These are phyloP conservation scores for Corapipo altera DNA, from an alignment of 2,113 vertebrate species.

Conservation along the genomic window DNA sequence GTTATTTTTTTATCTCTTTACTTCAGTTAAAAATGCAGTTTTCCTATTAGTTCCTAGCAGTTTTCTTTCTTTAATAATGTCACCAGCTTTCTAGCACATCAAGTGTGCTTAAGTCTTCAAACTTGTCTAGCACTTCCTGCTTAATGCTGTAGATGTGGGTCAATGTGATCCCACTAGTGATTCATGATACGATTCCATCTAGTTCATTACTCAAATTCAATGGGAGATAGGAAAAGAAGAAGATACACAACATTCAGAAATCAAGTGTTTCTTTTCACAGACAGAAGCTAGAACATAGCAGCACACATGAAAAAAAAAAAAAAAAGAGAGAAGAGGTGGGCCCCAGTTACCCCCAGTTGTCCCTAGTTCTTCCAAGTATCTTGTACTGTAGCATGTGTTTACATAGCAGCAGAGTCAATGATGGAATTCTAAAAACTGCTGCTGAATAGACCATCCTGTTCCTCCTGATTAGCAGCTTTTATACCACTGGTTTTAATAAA, in stretches of 20 bases:
- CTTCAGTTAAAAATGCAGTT: neutral
- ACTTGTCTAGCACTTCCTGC: neutral
- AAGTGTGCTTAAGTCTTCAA: neutral
- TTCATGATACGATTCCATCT: neutral
- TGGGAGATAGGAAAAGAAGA: neutral
- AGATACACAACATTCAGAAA: neutral
- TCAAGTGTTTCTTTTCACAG: neutral
- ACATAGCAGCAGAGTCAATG: neutral
- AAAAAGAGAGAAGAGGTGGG: neutral
- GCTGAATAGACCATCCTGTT: neutral
- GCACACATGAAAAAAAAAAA: neutral
- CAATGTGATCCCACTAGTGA: neutral
- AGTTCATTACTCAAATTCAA: neutral
- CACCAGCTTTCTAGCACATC: neutral
- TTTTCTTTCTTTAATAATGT: neutral
- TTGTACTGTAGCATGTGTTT: neutral
- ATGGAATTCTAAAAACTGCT: neutral
- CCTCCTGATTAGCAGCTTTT: neutral
- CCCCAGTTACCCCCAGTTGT: neutral
- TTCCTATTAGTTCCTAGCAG: neutral
- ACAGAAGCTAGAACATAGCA: neutral
- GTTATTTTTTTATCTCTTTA: neutral
- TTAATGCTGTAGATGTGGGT: neutral
- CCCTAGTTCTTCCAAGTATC: neutral
- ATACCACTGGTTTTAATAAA: neutral